Conservation (phyloP, 2,888 invertebrate genomes). For the Junonia oenone region DNA sequence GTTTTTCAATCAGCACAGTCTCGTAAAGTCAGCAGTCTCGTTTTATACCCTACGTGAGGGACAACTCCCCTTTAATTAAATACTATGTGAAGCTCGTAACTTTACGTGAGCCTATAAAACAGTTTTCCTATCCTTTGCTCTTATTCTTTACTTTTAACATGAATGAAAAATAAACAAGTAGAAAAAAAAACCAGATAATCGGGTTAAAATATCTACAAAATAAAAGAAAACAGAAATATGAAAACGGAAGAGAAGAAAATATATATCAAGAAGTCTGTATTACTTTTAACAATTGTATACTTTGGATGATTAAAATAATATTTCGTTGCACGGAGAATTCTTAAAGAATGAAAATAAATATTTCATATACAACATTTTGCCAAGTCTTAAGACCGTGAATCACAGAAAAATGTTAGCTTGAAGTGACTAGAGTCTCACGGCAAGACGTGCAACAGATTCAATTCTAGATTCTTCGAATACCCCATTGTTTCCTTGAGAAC, state of each 20-base stretch:
- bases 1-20: conserved; percentile 38
- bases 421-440: background rate
- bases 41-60: conserved; percentile 39
- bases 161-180: no score
- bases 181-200: no score
- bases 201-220: no score
- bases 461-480: background rate
- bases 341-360: background rate
- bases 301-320: background rate
- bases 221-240: background rate
- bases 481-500: background rate
- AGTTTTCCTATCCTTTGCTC: background rate
- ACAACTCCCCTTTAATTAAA: conserved; percentile 24
- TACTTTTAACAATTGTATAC: background rate
- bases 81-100: conserved; percentile 7
- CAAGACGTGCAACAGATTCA: background rate
- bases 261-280: background rate
- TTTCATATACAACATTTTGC: background rate
- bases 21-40: conserved; percentile 30
- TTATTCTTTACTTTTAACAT: background rate
- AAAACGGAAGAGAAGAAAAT: background rate
- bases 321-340: background rate
- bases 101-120: background rate
- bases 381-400: background rate
- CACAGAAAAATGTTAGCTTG: background rate